Evolutionary conservation across 2,113 vertebrate species (phyloP).

Genomic region (Vicugna pacos): DNA sequence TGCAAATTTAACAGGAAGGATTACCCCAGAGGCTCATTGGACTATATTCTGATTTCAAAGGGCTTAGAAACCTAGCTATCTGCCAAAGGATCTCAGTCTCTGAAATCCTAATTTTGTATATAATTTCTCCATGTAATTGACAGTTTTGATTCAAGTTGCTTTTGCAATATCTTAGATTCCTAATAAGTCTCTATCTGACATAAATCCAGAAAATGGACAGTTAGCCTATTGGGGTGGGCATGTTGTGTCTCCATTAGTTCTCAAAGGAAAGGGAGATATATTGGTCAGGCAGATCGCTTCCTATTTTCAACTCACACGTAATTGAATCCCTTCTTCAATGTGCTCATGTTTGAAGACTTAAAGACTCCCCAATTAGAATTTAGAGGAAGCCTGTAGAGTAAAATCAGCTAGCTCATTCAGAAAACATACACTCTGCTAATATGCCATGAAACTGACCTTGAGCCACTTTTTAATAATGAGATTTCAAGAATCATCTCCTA

Average conservation of each 20-base stretch:
- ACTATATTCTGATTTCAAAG: constrained; percentile 64
- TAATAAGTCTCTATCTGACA: constrained; percentile 61
- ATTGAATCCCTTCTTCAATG: constrained; percentile 50
- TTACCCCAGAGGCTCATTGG: constrained; percentile 36
- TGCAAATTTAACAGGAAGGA: constrained; percentile 69
- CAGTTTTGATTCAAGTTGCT: constrained; percentile 73
- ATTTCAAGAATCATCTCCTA: constrained; percentile 59
- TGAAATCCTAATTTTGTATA: constrained; percentile 81
- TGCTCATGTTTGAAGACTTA: constrained; percentile 55
- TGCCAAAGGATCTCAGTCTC: constrained; percentile 66
- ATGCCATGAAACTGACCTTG: constrained; percentile 57
- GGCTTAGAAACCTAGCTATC: constrained; percentile 56
- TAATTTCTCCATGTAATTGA: constrained; percentile 83
- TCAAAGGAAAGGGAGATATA: constrained; percentile 16
- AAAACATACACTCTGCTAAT: constrained; percentile 40
- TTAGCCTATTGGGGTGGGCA: background rate
- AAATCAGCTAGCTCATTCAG: constrained; percentile 60
- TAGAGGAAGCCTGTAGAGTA: constrained; percentile 48
- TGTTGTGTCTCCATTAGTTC: constrained; percentile 57
- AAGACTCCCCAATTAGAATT: constrained; percentile 59
- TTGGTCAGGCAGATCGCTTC: constrained; percentile 35
- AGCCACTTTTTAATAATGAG: constrained; percentile 64
- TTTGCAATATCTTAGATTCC: constrained; percentile 62
- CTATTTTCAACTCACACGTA: constrained; percentile 54
- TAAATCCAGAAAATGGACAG: constrained; percentile 79